A percentile compares a stretch with the other conserved stretches of the same genome.
Evolutionary conservation across 1,140 invertebrate genomes (phyloP).

Genomic region (Pseudobourletiella spinata): DNA sequence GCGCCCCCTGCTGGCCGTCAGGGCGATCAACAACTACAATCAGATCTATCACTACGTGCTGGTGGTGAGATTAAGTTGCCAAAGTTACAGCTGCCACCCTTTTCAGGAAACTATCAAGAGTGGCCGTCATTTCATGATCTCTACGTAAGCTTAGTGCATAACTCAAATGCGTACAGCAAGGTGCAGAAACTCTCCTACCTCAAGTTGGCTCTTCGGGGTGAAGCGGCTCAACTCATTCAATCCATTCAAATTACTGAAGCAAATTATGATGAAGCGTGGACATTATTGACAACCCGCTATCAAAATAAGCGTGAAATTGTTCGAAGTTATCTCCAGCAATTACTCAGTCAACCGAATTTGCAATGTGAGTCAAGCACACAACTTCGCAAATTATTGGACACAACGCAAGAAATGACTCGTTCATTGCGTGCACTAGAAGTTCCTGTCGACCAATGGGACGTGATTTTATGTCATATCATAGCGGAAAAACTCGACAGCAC

Average conservation of each 20-base stretch:
- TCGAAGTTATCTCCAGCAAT: background rate
- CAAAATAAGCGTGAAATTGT: background rate
- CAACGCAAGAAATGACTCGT: no score
- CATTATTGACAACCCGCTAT: background rate
- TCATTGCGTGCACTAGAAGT: no score
- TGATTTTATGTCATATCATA: no score
- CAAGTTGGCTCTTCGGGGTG: background rate
- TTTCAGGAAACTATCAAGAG: background rate
- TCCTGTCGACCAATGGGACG: no score
- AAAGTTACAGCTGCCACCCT: background rate
- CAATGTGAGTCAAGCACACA: background rate
- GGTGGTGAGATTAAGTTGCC: no score
- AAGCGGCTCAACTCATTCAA: background rate
- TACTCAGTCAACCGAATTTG: background rate
- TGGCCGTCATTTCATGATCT: background rate
- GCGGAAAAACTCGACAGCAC: no score
- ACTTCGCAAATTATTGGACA: background rate
- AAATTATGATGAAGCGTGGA: conserved; percentile 8
- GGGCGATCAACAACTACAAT: no score
- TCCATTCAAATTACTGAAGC: conserved; percentile 1
- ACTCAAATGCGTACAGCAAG: background rate
- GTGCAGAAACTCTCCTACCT: conserved; percentile 13
- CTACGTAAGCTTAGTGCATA: background rate
- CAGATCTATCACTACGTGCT: no score
- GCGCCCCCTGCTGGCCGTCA: no score